Percentiles rank a stretch among this genome's conserved stretches.
These are phyloP conservation scores for Crambe crambe DNA, from an alignment of 37 sponge, comb jelly and placozoan genomes.

Conservation along the genomic window DNA sequence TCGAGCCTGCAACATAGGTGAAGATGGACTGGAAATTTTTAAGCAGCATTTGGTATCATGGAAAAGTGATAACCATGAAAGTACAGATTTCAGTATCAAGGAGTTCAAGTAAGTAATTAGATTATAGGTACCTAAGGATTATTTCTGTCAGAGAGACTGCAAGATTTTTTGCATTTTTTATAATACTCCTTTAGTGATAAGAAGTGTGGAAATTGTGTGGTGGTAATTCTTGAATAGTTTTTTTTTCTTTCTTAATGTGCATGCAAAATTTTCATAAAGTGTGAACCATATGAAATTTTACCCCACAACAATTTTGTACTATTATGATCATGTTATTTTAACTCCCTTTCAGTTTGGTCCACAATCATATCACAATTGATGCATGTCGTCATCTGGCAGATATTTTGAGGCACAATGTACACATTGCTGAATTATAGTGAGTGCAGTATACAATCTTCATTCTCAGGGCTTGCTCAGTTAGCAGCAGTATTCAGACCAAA, in stretches of 20 bases:
- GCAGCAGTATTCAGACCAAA: too few species aligned
- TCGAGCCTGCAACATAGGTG: constrained; percentile 36
- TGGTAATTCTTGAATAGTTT: too few species aligned
- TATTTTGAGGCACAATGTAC: background rate
- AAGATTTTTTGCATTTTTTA: too few species aligned
- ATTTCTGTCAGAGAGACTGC: background rate
- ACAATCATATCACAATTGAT: constrained; percentile 1
- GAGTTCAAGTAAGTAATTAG: background rate
- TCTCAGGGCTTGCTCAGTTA: too few species aligned
- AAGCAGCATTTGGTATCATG: background rate
- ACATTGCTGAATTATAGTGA: too few species aligned
- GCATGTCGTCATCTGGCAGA: constrained; percentile 19
- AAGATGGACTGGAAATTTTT: constrained; percentile 25
- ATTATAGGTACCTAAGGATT: background rate
- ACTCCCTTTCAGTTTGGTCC: constrained; percentile 9
- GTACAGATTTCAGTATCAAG: constrained; percentile 4
- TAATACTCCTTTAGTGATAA: too few species aligned
- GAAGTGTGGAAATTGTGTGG: too few species aligned
- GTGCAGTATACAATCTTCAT: background rate
- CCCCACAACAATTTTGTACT: too few species aligned
- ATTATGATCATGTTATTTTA: background rate
- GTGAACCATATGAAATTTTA: too few species aligned
- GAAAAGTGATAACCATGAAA: background rate
- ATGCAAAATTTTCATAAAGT: background rate
- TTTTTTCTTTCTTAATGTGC: background rate